Percentiles rank a stretch among this genome's conserved stretches.
These are phyloP conservation scores for Heliconius aoede DNA, from an alignment of 2,888 invertebrate genomes.

Conservation along the genomic window DNA sequence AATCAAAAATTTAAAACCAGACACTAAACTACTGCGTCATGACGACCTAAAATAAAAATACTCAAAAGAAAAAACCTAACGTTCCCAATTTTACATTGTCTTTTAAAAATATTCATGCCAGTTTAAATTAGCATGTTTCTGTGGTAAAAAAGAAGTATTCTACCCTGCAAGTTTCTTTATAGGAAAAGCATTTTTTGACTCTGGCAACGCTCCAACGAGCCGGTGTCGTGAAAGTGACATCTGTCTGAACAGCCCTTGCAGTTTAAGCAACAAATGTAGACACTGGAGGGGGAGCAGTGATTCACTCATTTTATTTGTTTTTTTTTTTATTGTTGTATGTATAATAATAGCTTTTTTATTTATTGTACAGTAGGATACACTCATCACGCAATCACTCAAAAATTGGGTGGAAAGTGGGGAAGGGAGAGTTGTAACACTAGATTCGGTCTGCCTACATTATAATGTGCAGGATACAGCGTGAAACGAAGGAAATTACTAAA, in stretches of 20 bases:
- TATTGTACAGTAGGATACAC: neutral
- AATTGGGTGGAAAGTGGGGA: neutral
- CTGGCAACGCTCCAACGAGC: slow-evolving; percentile 38
- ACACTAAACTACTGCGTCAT: neutral
- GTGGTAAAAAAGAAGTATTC: slow-evolving; percentile 15
- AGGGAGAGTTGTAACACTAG: neutral
- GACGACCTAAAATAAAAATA: neutral
- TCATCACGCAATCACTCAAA: too few relatives aligned
- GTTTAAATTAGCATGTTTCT: slow-evolving; percentile 26
- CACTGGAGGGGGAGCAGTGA: slow-evolving; percentile 29
- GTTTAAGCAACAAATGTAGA: slow-evolving; percentile 41
- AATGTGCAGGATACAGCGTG: neutral
- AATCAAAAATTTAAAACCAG: neutral
- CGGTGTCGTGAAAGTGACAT: slow-evolving; percentile 46
- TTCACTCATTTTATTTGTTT: slow-evolving; percentile 17
- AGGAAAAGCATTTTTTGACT: slow-evolving; percentile 30
- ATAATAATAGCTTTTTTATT: slow-evolving; percentile 6
- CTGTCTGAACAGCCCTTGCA: slow-evolving; percentile 44
- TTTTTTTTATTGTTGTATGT: slow-evolving; percentile 12
- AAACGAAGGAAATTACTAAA: neutral
- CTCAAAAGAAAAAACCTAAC: neutral
- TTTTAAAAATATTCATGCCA: slow-evolving; percentile 28
- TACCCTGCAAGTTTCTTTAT: slow-evolving; percentile 23
- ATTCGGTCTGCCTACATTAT: too few relatives aligned
- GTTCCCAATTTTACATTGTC: slow-evolving; percentile 7